Evolutionary conservation across 1,140 invertebrate species (phyloP).

Genomic region (Sinonovacula constricta): DNA sequence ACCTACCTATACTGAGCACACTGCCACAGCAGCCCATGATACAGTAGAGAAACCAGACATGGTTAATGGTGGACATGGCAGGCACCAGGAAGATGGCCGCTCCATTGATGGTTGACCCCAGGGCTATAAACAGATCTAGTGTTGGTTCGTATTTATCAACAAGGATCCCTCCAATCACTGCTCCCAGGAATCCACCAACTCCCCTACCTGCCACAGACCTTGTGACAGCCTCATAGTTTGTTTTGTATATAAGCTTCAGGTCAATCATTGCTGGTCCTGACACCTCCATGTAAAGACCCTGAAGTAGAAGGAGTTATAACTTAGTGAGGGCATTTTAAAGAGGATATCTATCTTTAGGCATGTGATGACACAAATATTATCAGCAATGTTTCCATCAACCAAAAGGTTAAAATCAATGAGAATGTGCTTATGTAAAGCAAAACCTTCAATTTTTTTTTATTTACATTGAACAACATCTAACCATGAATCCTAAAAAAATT

Average conservation of each 20-base stretch:
- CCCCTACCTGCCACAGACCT: constrained; percentile 36
- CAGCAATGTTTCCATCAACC: too few relatives aligned
- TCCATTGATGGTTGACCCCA: constrained; percentile 8
- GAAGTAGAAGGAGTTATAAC: not conserved
- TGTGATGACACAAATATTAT: too few relatives aligned
- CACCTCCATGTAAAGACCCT: constrained; percentile 40
- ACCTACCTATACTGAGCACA: constrained; percentile 38
- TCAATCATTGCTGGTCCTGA: constrained; percentile 46
- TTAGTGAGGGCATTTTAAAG: too few relatives aligned
- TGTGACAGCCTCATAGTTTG: constrained; percentile 40
- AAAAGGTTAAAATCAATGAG: too few relatives aligned
- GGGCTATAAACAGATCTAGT: constrained; percentile 30
- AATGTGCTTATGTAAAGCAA: too few relatives aligned
- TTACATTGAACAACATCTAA: too few relatives aligned
- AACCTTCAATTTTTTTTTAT: too few relatives aligned
- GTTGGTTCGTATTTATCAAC: constrained; percentile 24
- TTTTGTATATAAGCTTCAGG: constrained; percentile 31
- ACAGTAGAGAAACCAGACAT: constrained; percentile 37
- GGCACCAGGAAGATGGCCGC: constrained; percentile 15
- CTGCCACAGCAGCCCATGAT: constrained; percentile 2
- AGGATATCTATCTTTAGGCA: too few relatives aligned
- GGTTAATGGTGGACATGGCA: not conserved
- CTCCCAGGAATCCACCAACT: constrained; percentile 30
- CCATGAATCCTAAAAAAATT: too few relatives aligned
- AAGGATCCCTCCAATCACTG: constrained; percentile 15